A percentile compares a stretch with the other conserved stretches of the same genome.
Conservation (phyloP, 1,140 invertebrate species). For the Megalopta genalis region DNA sequence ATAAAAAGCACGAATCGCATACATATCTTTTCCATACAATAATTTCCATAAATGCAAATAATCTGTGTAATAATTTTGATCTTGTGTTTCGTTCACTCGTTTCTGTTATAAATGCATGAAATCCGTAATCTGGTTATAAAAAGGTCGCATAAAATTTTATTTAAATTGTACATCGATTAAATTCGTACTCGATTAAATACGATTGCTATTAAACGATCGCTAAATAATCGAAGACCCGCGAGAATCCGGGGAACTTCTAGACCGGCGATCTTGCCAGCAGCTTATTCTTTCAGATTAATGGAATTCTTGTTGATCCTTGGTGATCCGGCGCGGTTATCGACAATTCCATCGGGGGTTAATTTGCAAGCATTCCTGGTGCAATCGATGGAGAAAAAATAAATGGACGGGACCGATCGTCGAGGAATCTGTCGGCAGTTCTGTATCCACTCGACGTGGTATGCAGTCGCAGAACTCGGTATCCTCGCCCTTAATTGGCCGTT, state of each 20-base stretch:
- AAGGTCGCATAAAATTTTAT: too few relatives aligned
- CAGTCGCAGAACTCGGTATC: constrained; percentile 35
- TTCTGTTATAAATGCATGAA: too few relatives aligned
- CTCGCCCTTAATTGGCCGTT: constrained; percentile 57
- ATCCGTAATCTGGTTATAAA: too few relatives aligned
- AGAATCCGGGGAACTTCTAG: neutral
- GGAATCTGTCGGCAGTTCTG: constrained; percentile 21
- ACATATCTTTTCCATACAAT: too few relatives aligned
- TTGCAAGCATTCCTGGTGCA: constrained; percentile 9
- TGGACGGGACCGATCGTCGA: neutral
- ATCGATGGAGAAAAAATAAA: constrained; percentile 17
- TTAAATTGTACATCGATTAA: too few relatives aligned
- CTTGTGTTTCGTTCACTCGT: too few relatives aligned
- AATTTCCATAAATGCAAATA: too few relatives aligned
- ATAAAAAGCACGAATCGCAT: too few relatives aligned
- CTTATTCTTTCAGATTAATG: neutral
- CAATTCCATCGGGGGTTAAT: constrained; percentile 1
- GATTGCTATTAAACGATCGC: too few relatives aligned
- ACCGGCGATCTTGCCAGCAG: neutral
- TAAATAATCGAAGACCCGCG: neutral
- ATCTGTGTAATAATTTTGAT: too few relatives aligned
- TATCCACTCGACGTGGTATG: constrained; percentile 18
- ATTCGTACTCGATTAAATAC: too few relatives aligned
- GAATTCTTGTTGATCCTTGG: constrained; percentile 8
- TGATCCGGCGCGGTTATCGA: neutral